A percentile compares a stretch with the other conserved stretches of the same genome.
phyloP scores from a whole-genome alignment of 2,888 invertebrate species.

The Apodemia duryi region DNA sequence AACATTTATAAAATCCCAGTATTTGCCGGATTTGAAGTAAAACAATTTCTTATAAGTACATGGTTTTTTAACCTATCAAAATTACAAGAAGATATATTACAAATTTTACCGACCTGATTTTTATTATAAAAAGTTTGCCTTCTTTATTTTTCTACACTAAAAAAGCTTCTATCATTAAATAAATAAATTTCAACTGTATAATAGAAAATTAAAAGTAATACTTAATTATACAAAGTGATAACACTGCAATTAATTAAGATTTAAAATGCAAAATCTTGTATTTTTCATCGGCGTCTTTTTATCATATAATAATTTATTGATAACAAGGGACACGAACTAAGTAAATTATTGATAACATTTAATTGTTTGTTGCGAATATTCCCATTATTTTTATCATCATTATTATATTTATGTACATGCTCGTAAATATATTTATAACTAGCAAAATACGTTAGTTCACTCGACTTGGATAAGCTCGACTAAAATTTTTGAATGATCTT shows the following conservation, averaged over 20 bases:
- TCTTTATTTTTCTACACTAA: neutral
- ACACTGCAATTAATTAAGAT: neutral
- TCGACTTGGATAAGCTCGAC: too few species aligned
- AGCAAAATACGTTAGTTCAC: too few species aligned
- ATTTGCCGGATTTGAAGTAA: too few species aligned
- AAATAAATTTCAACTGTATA: neutral
- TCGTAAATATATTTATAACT: too few species aligned
- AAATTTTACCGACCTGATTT: neutral
- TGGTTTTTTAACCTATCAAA: too few species aligned
- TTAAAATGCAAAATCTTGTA: constrained; percentile 6
- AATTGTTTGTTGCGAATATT: neutral
- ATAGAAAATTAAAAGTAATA: constrained; percentile 2
- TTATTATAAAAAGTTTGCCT: neutral
- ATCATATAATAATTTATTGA: neutral
- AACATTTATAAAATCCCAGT: too few species aligned
- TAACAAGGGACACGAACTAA: neutral
- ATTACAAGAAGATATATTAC: too few species aligned
- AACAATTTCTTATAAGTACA: too few species aligned
- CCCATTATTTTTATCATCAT: neutral
- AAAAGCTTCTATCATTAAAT: neutral
- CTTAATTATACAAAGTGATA: constrained; percentile 1
- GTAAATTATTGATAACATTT: neutral
- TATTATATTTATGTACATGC: neutral
- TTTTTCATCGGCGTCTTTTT: neutral
- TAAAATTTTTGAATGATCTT: too few species aligned